Evolutionary conservation across 2,113 vertebrate genomes (phyloP), one percentile per base, ranked within the genome.

Genomic region (Rana temporaria): DNA sequence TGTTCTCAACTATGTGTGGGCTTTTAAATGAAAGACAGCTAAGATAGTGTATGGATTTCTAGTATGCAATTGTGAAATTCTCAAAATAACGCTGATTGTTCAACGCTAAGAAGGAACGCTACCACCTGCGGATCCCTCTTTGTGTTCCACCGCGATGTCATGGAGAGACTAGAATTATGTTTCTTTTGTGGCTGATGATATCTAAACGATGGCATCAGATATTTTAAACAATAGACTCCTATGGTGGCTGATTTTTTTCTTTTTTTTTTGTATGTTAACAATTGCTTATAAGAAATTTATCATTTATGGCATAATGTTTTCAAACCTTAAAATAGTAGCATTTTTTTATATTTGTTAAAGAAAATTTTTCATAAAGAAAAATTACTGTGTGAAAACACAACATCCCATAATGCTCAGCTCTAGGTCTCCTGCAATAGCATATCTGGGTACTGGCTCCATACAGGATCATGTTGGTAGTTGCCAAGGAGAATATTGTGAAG

Each of bases 21-120:
- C 53, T 82, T 7, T 73, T 69, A 85, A 0, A 24, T 15, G 5
- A 65, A 48, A 63, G 63, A 63, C 82, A 12, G 11, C 71, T 82
- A 57, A 6, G 66, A 77, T 42, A 85, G n/a, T 19, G 55, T 64
- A 73, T 79, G 26, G 59, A 84, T 78, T 84, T 78, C 26, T 52
- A 76, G 5, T 66, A 3, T 66, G 63, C 63, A 75, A 82, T 75
- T 71, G 71, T 53, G 26, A 53, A 2, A 26, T 38, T 65, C 71
- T 66, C 62, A 26, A 75, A 82, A 82, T 75, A 83, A 57, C 0
- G 48, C 18, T 65, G 14, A 83, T 60, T 69, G 69, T 82, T 59
- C 62, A 6, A 15, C 60, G 64, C 24, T 3, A 52, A 65, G 59
- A 56, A 18, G 59, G 53, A 82, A 16, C 26, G 9, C 4, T n/a